A percentile compares a stretch with the other conserved stretches of the same genome.
Conservation (phyloP, 2,113 vertebrate genomes). For the Aptenodytes forsteri region DNA sequence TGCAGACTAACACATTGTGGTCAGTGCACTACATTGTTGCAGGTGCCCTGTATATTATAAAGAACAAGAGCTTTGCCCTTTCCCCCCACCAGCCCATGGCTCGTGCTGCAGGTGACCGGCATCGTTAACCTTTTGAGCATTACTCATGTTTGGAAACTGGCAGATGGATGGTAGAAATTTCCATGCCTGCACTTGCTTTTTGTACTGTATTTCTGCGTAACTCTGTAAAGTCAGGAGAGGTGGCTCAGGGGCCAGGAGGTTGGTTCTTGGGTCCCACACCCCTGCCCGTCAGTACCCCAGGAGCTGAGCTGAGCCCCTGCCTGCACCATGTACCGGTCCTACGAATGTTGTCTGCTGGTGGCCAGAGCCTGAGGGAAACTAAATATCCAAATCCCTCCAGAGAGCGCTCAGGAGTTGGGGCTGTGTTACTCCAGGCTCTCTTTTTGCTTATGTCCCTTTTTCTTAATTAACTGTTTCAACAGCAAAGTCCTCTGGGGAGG, state of each 20-base stretch:
- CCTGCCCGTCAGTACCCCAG: not conserved
- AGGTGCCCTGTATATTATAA: not conserved
- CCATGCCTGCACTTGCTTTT: not conserved
- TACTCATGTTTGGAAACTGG: not conserved
- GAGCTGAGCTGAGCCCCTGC: not conserved
- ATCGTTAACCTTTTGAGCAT: not conserved
- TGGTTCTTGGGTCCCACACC: not conserved
- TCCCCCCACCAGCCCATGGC: fast-evolving
- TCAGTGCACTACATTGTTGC: not conserved
- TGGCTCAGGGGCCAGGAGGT: not conserved
- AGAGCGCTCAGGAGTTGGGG: not conserved
- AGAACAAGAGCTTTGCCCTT: not conserved
- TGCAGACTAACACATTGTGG: not conserved
- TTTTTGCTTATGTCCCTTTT: not conserved
- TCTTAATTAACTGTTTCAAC: not conserved
- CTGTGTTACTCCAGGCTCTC: not conserved
- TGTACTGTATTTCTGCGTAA: not conserved
- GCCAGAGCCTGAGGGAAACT: not conserved
- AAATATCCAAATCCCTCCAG: not conserved
- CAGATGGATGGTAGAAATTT: not conserved
- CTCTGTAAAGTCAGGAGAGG: not conserved
- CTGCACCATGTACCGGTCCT: fast-evolving
- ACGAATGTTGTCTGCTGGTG: not conserved
- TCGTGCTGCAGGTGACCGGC: not conserved
- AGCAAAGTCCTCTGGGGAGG: not conserved